These are phyloP conservation scores for Drosophila mimetica DNA, from an alignment of 2,888 invertebrate genomes.

Conservation along the genomic window DNA sequence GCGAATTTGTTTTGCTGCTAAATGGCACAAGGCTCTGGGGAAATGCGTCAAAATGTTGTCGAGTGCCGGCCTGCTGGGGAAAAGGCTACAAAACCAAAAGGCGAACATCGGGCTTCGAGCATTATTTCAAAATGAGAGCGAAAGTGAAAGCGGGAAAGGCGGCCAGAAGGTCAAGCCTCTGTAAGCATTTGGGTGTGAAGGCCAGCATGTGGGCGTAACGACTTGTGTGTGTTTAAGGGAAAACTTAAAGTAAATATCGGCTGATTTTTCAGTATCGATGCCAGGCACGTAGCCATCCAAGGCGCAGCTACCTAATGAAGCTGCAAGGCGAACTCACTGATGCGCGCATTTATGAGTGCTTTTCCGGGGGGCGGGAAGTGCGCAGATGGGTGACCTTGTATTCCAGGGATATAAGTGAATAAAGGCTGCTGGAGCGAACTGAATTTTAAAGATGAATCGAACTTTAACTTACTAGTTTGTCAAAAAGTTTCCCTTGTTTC, in stretches of 20 bases:
- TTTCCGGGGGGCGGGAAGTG: neutral
- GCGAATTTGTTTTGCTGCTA: constrained; percentile 78
- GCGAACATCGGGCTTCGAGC: constrained; percentile 27
- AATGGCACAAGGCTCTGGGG: constrained; percentile 79
- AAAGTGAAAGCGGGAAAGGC: constrained; percentile 30
- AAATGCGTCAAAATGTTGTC: constrained; percentile 77
- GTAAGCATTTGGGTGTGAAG: constrained; percentile 27
- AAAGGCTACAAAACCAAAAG: constrained; percentile 38
- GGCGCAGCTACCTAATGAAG: constrained; percentile 60
- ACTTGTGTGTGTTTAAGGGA: constrained; percentile 29
- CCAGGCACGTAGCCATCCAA: constrained; percentile 58
- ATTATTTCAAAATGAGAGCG: constrained; percentile 43
- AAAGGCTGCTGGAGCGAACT: constrained; percentile 2
- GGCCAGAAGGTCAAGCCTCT: constrained; percentile 54
- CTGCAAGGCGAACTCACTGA: constrained; percentile 33
- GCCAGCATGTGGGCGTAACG: neutral
- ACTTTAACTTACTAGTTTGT: too few relatives aligned
- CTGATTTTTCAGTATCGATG: constrained; percentile 56
- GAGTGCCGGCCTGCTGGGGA: constrained; percentile 62
- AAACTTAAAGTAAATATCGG: constrained; percentile 65
- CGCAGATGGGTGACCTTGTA: constrained; percentile 19
- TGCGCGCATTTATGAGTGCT: constrained; percentile 43
- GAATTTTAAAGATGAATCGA: constrained; percentile 3
- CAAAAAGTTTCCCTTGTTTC: too few relatives aligned
- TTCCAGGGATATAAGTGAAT: neutral